A percentile compares a stretch with the other conserved stretches of the same genome.
phyloP scores from a whole-genome alignment of 2,797 vertebrate genomes.

The Pseudomugil tenellus region DNA sequence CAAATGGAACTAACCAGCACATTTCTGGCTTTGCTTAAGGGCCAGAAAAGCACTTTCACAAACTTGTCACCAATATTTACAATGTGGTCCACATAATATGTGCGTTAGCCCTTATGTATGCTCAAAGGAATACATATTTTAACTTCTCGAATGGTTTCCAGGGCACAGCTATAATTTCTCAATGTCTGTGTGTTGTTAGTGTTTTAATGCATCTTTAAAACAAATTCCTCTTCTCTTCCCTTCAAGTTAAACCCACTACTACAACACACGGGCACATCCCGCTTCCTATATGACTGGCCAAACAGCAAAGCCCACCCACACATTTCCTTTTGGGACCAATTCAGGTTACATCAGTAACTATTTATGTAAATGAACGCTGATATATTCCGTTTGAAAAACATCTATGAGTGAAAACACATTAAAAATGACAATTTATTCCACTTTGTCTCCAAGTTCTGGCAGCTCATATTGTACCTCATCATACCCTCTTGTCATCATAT shows the following conservation, averaged over 20 bases:
- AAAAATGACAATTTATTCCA: not conserved
- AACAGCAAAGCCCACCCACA: not conserved
- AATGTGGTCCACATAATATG: not conserved
- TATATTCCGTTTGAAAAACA: not conserved
- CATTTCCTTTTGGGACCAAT: not conserved
- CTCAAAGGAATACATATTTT: slow-evolving; percentile 1
- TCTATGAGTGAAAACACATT: not conserved
- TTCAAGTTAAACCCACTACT: not conserved
- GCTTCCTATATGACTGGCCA: not conserved
- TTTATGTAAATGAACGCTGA: not conserved
- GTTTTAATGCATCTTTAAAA: not conserved
- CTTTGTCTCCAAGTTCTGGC: not conserved
- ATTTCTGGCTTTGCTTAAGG: not conserved
- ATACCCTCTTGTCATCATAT: not conserved
- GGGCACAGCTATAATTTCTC: not conserved
- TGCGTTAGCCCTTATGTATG: not conserved
- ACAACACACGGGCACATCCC: not conserved
- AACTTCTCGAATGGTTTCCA: not conserved
- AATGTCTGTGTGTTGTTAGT: slow-evolving; percentile 3
- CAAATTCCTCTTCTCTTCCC: not conserved
- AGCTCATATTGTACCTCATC: not conserved
- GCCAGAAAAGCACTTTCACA: not conserved
- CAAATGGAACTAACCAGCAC: not conserved
- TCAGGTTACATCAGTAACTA: not conserved
- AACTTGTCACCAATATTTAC: not conserved